These are phyloP conservation scores for Lasius platythorax DNA, from an alignment of 2,888 invertebrate genomes.

Conservation along the genomic window DNA sequence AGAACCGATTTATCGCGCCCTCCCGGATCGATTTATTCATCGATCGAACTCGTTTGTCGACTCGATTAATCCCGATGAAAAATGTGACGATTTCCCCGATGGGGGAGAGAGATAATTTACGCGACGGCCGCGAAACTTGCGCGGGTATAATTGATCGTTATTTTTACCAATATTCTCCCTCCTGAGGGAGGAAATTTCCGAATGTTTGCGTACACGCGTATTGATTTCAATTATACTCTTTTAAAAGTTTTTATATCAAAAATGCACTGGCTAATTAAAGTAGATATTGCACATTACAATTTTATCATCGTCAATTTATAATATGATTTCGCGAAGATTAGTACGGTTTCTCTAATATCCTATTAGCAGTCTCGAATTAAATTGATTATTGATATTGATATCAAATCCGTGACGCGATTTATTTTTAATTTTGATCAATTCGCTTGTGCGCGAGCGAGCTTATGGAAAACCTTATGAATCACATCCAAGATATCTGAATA, in stretches of 20 bases:
- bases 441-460: not conserved
- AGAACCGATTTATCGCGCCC: slow-evolving; percentile 68
- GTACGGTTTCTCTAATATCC: not conserved
- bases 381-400: not conserved
- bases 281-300: not conserved
- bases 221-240: not conserved
- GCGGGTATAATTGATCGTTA: slow-evolving; percentile 12
- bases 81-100: slow-evolving; percentile 68
- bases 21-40: slow-evolving; percentile 72
- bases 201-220: not conserved
- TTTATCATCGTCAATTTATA: not conserved
- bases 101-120: slow-evolving; percentile 30
- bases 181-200: not conserved
- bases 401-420: not conserved
- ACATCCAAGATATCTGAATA: not conserved
- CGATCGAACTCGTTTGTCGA: slow-evolving; percentile 75
- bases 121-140: slow-evolving; percentile 26
- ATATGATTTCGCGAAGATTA: not conserved
- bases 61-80: slow-evolving; percentile 73
- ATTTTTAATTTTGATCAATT: not conserved
- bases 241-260: not conserved
- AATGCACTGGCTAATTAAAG: not conserved
- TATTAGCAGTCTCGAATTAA: not conserved
- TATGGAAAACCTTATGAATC: not conserved
- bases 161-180: not conserved